Evolutionary conservation across 2,797 vertebrate species (phyloP).

Genomic region (Microctenopoma steveboyesi): DNA sequence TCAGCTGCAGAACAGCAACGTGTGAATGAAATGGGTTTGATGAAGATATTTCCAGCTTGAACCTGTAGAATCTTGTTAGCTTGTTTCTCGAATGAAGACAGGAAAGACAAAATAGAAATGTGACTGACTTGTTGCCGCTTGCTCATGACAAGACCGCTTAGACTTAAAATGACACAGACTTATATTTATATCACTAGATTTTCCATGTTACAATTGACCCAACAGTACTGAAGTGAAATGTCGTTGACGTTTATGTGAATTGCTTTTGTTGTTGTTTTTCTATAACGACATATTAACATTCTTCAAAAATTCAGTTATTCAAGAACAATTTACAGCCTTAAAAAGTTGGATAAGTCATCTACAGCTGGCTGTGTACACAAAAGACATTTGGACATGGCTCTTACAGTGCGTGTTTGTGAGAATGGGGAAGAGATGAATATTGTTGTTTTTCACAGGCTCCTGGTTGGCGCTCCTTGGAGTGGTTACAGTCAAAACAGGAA

Average conservation of each 20-base stretch:
- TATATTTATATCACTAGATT: not conserved
- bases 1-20: not conserved
- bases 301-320: not conserved
- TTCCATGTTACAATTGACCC: not conserved
- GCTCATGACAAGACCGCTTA: not conserved
- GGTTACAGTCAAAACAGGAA: slow-evolving; percentile 86
- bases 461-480: slow-evolving; percentile 92
- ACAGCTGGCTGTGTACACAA: not conserved
- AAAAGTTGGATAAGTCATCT: not conserved
- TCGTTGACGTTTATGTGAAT: no score
- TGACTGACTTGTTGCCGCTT: not conserved
- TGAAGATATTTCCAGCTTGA: slow-evolving; percentile 8
- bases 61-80: slow-evolving; percentile 22
- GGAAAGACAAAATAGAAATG: not conserved
- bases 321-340: not conserved
- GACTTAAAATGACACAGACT: not conserved
- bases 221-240: not conserved
- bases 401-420: not conserved
- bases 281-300: not conserved
- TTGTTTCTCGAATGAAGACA: not conserved
- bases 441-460: slow-evolving; percentile 82
- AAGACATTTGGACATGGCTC: not conserved
- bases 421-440: not conserved
- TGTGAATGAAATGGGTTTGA: not conserved
- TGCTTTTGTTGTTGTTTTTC: not conserved